Base-by-base conservation (phyloP, 2,113 vertebrate species). In the Notothenia coriiceps region DNA sequence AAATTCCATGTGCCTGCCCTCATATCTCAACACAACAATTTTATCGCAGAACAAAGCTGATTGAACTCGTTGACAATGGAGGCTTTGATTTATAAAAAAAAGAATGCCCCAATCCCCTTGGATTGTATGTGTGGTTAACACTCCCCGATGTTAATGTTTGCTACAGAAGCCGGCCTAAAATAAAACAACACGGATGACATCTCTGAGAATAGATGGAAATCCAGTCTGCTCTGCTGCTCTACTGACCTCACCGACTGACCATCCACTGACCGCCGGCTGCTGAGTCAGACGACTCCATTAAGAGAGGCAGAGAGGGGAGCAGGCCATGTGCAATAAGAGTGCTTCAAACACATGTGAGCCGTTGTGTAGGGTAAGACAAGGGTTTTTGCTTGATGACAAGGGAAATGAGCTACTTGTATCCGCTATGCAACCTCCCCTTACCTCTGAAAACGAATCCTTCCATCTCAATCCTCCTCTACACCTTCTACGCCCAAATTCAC, bases 171-270 rank as follows among this genome's bases (percentile, higher is more conserved):
- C 4, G 40, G 54, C 60, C 84, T 63, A 84, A 92, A 91, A 93
- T 89, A 90, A 93, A 90, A 87, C 77, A 80, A 82, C 70, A 47
- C 13, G 15, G 54, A 76, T 61, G 82, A 87, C 84, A 84, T 76
- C 54, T 72, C 80, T 70, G 79, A 84, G 79, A 59, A 75, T 25
- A 80, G 75, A 88, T 67, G 71, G 47, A 78, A 84, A 85, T 75
- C 82, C 85, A 56, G 78, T 88, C 85, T 89, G 79, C 78, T 83
- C 56, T 44, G 78, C 79, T 83, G 85, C 83, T 82, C 80, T 84
- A 75, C 83, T 92, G 93, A 93, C 83, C 85, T 94, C 93, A 93
- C 65, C 10, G 86, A 86, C 90, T 89, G 90, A 82, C 85, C 89
- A 91, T 77, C 81, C 78, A 11, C 77, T 75, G 81, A 88, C 86